phyloP scores from a whole-genome alignment of 1,140 invertebrate genomes.

The Akabosia matsudoensis region DNA sequence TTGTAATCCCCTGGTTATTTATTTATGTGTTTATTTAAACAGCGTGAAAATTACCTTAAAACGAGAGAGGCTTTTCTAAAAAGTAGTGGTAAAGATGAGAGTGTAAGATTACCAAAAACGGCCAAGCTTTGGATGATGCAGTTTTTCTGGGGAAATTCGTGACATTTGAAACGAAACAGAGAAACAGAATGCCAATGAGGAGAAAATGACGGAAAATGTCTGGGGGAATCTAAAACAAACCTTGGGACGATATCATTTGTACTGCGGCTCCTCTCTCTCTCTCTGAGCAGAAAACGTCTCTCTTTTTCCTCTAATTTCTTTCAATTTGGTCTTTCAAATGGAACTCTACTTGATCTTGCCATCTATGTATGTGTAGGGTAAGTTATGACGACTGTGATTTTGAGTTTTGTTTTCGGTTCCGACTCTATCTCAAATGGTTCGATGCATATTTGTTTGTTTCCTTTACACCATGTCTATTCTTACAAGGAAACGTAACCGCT shows the following conservation, averaged over 20 bases:
- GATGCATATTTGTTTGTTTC: too few species aligned
- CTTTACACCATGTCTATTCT: too few species aligned
- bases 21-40: not conserved
- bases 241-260: too few species aligned
- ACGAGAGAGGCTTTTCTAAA: not conserved
- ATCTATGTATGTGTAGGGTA: not conserved
- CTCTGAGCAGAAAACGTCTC: not conserved
- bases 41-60: not conserved
- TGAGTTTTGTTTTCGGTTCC: not conserved
- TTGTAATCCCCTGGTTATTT: not conserved
- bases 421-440: too few species aligned
- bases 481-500: too few species aligned
- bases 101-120: too few species aligned
- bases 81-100: not conserved
- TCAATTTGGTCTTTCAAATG: not conserved
- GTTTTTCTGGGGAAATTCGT: not conserved
- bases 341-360: not conserved
- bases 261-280: too few species aligned
- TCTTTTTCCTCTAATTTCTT: not conserved
- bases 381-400: not conserved
- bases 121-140: too few species aligned
- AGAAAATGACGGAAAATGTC: too few species aligned
- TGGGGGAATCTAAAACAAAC: too few species aligned
- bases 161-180: too few species aligned
- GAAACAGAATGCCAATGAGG: too few species aligned